Base-by-base conservation (phyloP, 2,888 invertebrate species). In the Polydesmus complanatus region DNA sequence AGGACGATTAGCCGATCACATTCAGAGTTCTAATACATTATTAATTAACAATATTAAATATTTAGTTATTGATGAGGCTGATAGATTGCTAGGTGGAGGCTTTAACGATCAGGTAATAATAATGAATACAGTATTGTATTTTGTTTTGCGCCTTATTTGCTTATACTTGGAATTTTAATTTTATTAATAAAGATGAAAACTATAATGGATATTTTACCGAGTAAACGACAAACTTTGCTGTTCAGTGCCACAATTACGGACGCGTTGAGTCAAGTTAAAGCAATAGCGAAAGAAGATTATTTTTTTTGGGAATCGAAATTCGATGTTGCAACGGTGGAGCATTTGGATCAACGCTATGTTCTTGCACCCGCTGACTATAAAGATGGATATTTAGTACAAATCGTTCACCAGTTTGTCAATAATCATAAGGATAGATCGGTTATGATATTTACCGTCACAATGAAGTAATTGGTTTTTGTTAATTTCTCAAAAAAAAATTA, bases 191-290 rank as follows among this genome's bases (percentile, higher is more conserved):
- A 80, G 69, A 77, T 96, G 56, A 81, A 84, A 70, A 82, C 84
- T 0, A 91, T 93, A 69, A 87, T 91, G 71, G 73, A 78, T 56
- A 79, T 80, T 3, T 72, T 95, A 54, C 90, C 94, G 0, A 80
- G 82, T 66, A 81, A 83, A 60, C 80, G 88, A 63, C 95, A 96
- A 70, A 92, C 88, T 61, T 77, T 97, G 19, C 79, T 95, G 60
- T 96, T 94, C 72, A 95, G 94, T 62, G 98, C 98, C 0, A 98
- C 98, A 0, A 86, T 97, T 72, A 94, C 93, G 5, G 87, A 91
- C 69, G 86, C 80, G 68, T 82, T 78, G 72, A 82, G 78, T 76
- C 84, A 78, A 79, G 83, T 77, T 72, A 86, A 80, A 73, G 74
- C 78, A 65, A 75, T 82, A 3, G 78, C 81, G 2, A 76, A 75